Evolutionary conservation across 2,797 vertebrate species (phyloP), one percentile per base, ranked within the genome.

Genomic region (Sebastes oblongus): DNA sequence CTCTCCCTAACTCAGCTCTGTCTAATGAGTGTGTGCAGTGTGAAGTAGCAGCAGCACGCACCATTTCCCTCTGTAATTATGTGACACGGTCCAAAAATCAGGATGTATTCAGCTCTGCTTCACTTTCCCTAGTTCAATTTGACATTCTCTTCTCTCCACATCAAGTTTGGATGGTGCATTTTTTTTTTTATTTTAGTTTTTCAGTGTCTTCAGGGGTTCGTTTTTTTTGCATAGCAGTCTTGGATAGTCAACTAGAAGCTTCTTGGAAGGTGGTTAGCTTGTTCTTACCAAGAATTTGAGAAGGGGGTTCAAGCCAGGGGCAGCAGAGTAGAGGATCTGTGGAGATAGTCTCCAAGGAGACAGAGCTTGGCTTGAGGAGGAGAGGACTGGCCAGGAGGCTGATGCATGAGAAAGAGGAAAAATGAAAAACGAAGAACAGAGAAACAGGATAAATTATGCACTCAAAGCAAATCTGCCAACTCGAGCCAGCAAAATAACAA

Each of bases 21-120:
- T 87, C 89, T 93, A 90, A 92, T 94, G 92, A 93, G 91, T 81
- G 90, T 88, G 89, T 89, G 88, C 85, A 82, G 86, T 91, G 91
- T 92, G 91, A 90, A 94, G 92, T 88, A 89, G 89, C 87, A 73
- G 86, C 46, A 67, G 67, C 86, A 92, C 67, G 87, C 91, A 89
- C 84, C 90, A 91, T 92, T 92, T 92, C 91, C 72, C 77, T 75
- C 92, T 86, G 86, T 93, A 90, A 94, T 95, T 92, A 93, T 87
- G 88, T 90, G 93, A 91, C 92, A 92, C 72, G 88, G 91, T 92
- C 91, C 87, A 91, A 86, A 90, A 89, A 84, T 70, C 91, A 68
- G 87, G 82, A 90, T 89, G 88, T 83, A 78, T 88, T 89, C 89
- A 77, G 85, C 84, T 85, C 82, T 25, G 80, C 84, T 77, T 90